Base-by-base conservation (phyloP, 1,140 invertebrate species). In the Aphelenchoides fujianensis region DNA sequence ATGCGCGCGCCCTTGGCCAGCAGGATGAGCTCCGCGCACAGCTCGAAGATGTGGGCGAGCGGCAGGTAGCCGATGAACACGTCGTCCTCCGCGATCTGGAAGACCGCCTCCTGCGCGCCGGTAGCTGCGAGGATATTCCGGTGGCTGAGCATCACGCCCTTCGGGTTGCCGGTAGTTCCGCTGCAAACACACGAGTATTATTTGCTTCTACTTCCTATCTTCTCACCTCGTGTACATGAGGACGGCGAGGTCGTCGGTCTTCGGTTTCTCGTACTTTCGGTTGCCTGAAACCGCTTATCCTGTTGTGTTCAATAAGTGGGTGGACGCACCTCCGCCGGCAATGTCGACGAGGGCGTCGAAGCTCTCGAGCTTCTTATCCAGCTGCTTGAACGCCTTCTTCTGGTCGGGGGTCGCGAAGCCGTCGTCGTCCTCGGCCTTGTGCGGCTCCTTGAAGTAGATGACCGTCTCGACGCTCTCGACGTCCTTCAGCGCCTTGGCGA, bases 41-140 rank as follows among this genome's bases (percentile, higher is more conserved):
- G 87, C 86, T 98, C 97, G 77, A 97, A 92, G 0, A 98, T 95
- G 86, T 99, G 97, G 53, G 96, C 96, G 57, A 98, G 87, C 7
- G 96, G 96, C 67, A 99, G 88, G 86, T 96, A 98, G 41, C 92
- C 95, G 83, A 98, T 90, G 76, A 96, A 92, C 16, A 92, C 87
- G 83, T 98, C 95, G 85, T 88, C 0, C 88, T 73, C 5, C 5
- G 55, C 34, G 23, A 86, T 83, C 82, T 78, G 5, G 87, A 66
- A 79, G 76, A 27, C 93, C 90, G 81, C 92, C 90, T 35, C 90
- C 90, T 94, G 96, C 2, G 92, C 90, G 79, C 92, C 91, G 79
- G 96, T 89, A 1, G 92, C 92, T 35, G 90, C 88, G 73, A 97
- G 89, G 78, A 97, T 90, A 86, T 98, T 97, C 74, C 88, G 89